Base-by-base conservation (phyloP, 2,888 invertebrate genomes). In the Plebejus anna region DNA sequence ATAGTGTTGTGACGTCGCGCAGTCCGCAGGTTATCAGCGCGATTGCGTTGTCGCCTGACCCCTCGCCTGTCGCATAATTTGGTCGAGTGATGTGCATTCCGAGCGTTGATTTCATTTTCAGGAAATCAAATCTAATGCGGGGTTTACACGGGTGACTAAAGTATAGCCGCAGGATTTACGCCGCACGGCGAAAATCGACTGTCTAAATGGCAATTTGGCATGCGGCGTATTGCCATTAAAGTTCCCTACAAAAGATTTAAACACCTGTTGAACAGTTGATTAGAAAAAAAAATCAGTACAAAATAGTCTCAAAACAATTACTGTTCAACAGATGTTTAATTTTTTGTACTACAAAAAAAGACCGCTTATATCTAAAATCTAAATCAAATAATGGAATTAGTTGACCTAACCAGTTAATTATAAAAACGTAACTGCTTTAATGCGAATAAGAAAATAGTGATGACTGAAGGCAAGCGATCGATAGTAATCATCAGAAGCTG, bases 21-120 rank as follows among this genome's bases (percentile, higher is more conserved):
- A 79, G 75, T 73, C 77, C 79, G 77, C 79, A 80, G 82, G 82
- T 82, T 82, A 82, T 82, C 82, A 70, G 70, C 57, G 75, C 75
- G 79, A 79, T 77, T 80, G 79, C 78, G 79, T 77, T 78, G 80
- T 79, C 79, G 78, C 75, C 77, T 80, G 82, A 80, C 80, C 79
- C 78, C 66, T 78, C 76, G 76, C 78, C 78, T 78, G 79, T 78
- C 77, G 72, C 75, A 79, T 78, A 72, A 73, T 73, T 73, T 73
- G 32, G 73, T 32, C 28, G 47, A 13, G 32, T 73, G 55, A 51
- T 66, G 66, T 66, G 66, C 66, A 66, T 66, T 66, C 32, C 13
- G 11, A 66, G 32, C 32, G 32, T 32, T 66, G 4, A 66, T 61
- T 11, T 61, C 4, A 9, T 9, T 22, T 66, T 66, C 13, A 5